phyloP scores from a whole-genome alignment of 2,888 invertebrate species.

The Loripinus fragilis region DNA sequence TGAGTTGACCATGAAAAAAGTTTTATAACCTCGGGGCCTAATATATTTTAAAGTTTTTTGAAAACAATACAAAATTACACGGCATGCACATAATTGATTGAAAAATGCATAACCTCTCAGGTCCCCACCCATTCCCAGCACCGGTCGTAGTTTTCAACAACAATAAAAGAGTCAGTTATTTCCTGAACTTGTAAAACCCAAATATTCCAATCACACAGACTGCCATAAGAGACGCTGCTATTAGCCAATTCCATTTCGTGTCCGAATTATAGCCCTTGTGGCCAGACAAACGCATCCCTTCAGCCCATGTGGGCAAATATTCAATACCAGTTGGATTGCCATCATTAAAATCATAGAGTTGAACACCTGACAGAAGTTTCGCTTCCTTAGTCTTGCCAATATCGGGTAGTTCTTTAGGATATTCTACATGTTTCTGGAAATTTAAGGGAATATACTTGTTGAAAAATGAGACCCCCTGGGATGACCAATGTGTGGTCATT shows the following conservation, averaged over 20 bases:
- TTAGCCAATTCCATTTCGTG: neutral
- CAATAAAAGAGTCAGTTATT: too few relatives aligned
- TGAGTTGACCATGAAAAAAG: too few relatives aligned
- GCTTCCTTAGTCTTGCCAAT: slow-evolving; percentile 68
- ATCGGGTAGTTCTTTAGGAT: slow-evolving; percentile 61
- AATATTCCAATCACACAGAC: neutral
- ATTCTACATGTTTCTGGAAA: slow-evolving; percentile 19
- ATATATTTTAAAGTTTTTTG: too few relatives aligned
- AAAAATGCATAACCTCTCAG: too few relatives aligned
- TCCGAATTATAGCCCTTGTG: neutral
- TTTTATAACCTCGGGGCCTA: too few relatives aligned
- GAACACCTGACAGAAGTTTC: slow-evolving; percentile 56
- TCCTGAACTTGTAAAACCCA: neutral
- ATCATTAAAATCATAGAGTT: slow-evolving; percentile 61
- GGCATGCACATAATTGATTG: too few relatives aligned
- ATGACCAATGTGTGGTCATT: slow-evolving; percentile 76
- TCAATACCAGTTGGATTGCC: slow-evolving; percentile 62
- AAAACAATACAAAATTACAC: too few relatives aligned
- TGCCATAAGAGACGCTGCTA: neutral
- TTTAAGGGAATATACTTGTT: slow-evolving; percentile 31
- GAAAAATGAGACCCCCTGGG: slow-evolving; percentile 64
- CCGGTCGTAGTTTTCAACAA: too few relatives aligned
- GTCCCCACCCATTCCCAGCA: too few relatives aligned
- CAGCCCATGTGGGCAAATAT: slow-evolving; percentile 57
- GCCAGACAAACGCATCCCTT: slow-evolving; percentile 11